Base-by-base conservation (phyloP, 2,113 vertebrate species). In the Plotosus lineatus region DNA sequence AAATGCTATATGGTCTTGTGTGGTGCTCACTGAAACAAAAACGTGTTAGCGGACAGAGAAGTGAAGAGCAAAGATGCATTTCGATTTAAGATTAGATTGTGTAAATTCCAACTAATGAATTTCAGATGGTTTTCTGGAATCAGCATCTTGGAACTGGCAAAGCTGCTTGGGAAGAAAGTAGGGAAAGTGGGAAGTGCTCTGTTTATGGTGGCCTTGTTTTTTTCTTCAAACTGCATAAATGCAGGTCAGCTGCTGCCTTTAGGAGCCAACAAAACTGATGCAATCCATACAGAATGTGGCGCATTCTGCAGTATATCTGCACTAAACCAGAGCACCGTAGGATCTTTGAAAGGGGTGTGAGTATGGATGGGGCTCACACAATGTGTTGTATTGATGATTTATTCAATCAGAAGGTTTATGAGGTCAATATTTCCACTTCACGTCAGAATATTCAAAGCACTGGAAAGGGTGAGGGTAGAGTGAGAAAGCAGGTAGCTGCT, bases 11-110 rank as follows among this genome's bases (percentile, higher is more conserved):
- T 76, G 68, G 78, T 58, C 46, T 87, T 81, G 12, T 23, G 33
- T 21, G n/a, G 23, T 36, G 36, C 3, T n/a, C n/a, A n/a, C n/a
- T n/a, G n/a, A n/a, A n/a, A n/a, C n/a, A n/a, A n/a, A n/a, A n/a
- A n/a, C n/a, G 7, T 48, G 3, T 31, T 44, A 40, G 61, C 15
- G 36, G 3, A 19, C 63, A 66, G 72, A 75, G 77, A 83, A 88
- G 86, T 84, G 86, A 87, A 90, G 87, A 89, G 83, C 79, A 80
- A 81, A 85, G 77, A 83, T 40, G 40, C n/a, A 40, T 26, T 55
- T 15, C 33, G 40, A n/a, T 40, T 72, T 50, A 5, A 55, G 40
- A 75, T 56, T 19, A 40, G 56, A 56, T 56, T 19, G 44, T 65
- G 33, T 28, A 38, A 11, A 65, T 50, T 44, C 58, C 6, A 38